Evolutionary conservation across 1,140 invertebrate species (phyloP), one percentile per base, ranked within the genome.

Genomic region (Trichoplusia ni): DNA sequence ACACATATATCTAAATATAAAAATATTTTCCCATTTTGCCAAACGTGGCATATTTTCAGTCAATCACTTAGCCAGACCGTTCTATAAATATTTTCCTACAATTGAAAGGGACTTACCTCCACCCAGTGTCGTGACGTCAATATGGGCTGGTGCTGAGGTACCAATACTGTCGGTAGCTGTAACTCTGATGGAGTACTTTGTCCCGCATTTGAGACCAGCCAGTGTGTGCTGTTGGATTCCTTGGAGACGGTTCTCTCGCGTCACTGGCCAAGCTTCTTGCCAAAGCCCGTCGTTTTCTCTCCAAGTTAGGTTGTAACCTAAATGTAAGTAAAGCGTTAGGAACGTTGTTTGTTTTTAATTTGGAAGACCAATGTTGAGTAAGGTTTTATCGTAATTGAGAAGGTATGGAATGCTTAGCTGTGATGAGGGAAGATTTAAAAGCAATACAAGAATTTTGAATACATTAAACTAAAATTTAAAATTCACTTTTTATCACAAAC

Each of bases 91-190:
- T 27, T 4, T 27, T 4, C 25, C 9, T 23, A 6, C 8, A 46
- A 46, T 23, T 8, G 37, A n/a, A 31, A 33, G 23, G 1, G 54
- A 59, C 68, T 69, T 62, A 86, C 86, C 80, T 75, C 83, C 82
- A 4, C 87, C 87, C 14, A 87, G 64, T 4, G 87, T 90, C 19
- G 77, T 82, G 6, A 90, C 81, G 60, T 90, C 86, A 16, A 82
- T 62, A 61, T 84, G 81, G 3, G 87, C 84, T 0, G 87, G 87
- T 18, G 74, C 71, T 8, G 87, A 90, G 0, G 86, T 90, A 0
- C 95, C 95, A 1, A 96, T 93, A 72, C 92, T 92, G 84, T 96
- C 96, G 61, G 94, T 93, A 1, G 95, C 95, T 0, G 94, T 94
- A 64, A 96, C 92, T 77, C 95, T 93, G 27, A 96, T 91, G 62